Evolutionary conservation across 2,888 invertebrate species (phyloP), one percentile per base, ranked within the genome.

Genomic region (Choristoneura rosaceana): DNA sequence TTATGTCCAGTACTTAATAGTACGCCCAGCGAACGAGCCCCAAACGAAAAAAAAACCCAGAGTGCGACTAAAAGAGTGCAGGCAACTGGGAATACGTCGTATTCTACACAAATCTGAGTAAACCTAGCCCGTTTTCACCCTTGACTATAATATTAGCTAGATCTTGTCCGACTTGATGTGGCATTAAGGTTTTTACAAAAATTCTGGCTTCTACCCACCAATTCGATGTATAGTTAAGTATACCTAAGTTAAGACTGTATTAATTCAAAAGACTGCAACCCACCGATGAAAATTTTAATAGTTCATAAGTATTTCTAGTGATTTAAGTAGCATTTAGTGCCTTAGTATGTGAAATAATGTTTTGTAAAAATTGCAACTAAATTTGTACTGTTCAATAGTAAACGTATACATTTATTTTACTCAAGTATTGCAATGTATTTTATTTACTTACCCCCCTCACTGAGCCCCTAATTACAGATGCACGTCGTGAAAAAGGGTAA

Each of bases 391-490:
- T 41, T 15, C 15, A 38, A 60, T 60, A 41, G 60, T 60, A 60
- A 60, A 60, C 7, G 41, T 15, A 41, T 60, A 60, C 60, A 41
- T 60, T 60, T 60, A 60, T 5, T 60, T 60, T 60, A 60, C 12
- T 33, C 41, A 15, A 60, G 59, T 60, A 14, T n/a, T 34, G 59
- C 7, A 4, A 38, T 38, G 38, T 4, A 8, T 59, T 52, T 59
- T 0, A 59, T 59, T 59, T 59, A n/a, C 12, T n/a, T n/a, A n/a
- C 43, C 10, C 34, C 33, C 33, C 14, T 33, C 52, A 14, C 14
- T 14, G 5, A 14, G 3, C 14, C 4, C 45, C 5, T 45, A 43
- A 4, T 38, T 7, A 38, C 25, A 25, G 25, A 25, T 25, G 2
- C 2, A 25, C 25, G 25, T 25, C 25, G 25, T 25, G 25, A 25